Percentiles rank a stretch among this genome's conserved stretches.
Conservation (phyloP, 1,140 invertebrate species). For the Aphidius ervi region DNA sequence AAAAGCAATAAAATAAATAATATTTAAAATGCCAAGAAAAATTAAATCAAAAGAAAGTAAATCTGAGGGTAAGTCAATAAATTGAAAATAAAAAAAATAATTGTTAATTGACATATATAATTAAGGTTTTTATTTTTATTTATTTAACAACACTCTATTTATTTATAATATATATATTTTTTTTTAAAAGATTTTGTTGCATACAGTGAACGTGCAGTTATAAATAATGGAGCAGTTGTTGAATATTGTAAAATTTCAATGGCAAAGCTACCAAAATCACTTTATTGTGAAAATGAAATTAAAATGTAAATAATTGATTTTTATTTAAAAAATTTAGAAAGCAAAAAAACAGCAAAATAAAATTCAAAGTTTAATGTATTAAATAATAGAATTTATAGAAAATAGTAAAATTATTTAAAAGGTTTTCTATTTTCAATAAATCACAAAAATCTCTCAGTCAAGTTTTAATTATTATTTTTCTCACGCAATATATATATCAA, state of each 20-base stretch:
- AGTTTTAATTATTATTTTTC: too few relatives aligned
- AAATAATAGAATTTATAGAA: too few relatives aligned
- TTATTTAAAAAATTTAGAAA: too few relatives aligned
- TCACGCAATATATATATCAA: too few relatives aligned
- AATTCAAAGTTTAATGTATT: too few relatives aligned
- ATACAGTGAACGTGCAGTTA: conserved; percentile 82
- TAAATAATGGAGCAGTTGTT: conserved; percentile 86
- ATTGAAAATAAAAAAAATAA: conserved; percentile 7
- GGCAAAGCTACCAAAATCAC: conserved; percentile 88
- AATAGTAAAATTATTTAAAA: too few relatives aligned
- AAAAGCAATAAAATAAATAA: too few relatives aligned
- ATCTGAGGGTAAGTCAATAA: conserved; percentile 31
- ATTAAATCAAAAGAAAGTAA: conserved; percentile 41
- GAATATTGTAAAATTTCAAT: conserved; percentile 95
- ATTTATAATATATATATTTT: conserved; percentile 17
- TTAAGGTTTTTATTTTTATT: conserved; percentile 17
- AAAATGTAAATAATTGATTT: too few relatives aligned
- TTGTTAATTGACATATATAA: neutral
- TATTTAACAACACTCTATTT: conserved; percentile 2
- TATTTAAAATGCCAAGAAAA: conserved; percentile 37
- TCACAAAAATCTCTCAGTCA: too few relatives aligned
- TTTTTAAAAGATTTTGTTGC: conserved; percentile 64
- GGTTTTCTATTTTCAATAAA: too few relatives aligned
- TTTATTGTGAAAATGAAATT: too few relatives aligned
- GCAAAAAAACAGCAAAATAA: too few relatives aligned